Conservation (phyloP, 2,797 vertebrate genomes). For the Centroberyx gerrardi region DNA sequence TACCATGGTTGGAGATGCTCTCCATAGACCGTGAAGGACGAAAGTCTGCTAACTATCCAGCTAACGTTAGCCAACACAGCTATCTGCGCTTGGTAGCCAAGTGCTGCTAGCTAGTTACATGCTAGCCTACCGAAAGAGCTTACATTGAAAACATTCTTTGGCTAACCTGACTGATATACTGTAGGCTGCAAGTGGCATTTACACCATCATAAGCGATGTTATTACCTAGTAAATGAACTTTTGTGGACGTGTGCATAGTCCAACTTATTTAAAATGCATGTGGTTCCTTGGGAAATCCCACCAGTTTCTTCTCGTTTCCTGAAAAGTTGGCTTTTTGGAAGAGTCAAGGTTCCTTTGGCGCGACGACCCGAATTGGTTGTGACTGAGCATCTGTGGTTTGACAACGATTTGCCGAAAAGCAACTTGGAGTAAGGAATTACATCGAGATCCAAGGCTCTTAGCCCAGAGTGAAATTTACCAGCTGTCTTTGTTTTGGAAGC, state of each 20-base stretch:
- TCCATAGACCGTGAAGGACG: too few relatives aligned
- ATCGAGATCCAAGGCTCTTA: constrained; percentile 18
- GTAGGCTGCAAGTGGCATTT: too few relatives aligned
- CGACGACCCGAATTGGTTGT: constrained; percentile 15
- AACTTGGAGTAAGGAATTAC: constrained; percentile 7
- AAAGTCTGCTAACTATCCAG: too few relatives aligned
- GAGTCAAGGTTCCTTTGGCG: constrained; percentile 16
- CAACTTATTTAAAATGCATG: constrained; percentile 20
- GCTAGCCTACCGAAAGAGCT: too few relatives aligned
- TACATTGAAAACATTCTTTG: too few relatives aligned
- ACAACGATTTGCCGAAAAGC: constrained; percentile 16
- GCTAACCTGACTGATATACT: too few relatives aligned
- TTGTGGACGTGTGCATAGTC: not conserved
- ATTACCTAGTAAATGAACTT: not conserved
- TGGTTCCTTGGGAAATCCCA: not conserved
- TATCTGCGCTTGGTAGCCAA: too few relatives aligned
- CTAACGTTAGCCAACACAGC: too few relatives aligned
- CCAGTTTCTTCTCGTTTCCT: constrained; percentile 12
- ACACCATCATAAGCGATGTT: too few relatives aligned
- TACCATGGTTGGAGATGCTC: too few relatives aligned
- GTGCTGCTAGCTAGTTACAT: too few relatives aligned
- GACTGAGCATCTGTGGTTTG: constrained; percentile 35
- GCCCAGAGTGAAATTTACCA: constrained; percentile 25
- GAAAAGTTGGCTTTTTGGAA: constrained; percentile 36
- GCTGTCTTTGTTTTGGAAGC: constrained; percentile 45